Evolutionary conservation across 35 echinoderm and acorn worm genomes (phyloP).

Genomic region (Patiria miniata): DNA sequence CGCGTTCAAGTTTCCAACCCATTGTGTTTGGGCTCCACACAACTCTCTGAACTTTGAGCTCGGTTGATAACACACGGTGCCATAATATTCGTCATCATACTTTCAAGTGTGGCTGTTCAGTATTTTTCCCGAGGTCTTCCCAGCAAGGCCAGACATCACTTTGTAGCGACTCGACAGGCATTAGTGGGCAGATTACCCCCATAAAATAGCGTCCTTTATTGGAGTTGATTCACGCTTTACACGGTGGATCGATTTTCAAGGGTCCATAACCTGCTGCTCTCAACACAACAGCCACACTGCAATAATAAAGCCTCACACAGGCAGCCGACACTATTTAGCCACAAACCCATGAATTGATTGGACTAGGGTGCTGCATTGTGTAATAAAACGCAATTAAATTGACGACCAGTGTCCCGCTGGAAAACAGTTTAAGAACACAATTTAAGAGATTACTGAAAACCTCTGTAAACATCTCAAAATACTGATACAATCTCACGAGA

Average conservation of each 20-base stretch:
- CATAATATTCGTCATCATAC: background rate
- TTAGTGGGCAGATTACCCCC: constrained; percentile 6
- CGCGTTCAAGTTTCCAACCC: background rate
- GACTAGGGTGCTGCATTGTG: no score
- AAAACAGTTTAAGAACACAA: no score
- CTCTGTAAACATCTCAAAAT: no score
- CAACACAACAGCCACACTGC: background rate
- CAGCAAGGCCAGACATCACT: background rate
- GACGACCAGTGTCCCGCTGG: no score
- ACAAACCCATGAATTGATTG: no score
- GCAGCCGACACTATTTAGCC: no score
- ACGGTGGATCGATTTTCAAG: constrained; percentile 8
- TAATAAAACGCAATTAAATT: no score
- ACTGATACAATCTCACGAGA: no score
- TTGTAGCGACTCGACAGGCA: background rate
- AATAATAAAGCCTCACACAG: background rate
- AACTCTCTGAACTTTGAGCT: background rate
- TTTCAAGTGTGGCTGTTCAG: background rate
- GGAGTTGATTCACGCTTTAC: background rate
- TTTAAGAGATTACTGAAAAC: no score
- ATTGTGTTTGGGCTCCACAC: background rate
- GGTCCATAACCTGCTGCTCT: background rate
- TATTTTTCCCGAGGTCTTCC: background rate
- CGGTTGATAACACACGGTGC: background rate
- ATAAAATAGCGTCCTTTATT: background rate